Base-by-base conservation (phyloP, 2,888 invertebrate species). In the Merodon equestris region DNA sequence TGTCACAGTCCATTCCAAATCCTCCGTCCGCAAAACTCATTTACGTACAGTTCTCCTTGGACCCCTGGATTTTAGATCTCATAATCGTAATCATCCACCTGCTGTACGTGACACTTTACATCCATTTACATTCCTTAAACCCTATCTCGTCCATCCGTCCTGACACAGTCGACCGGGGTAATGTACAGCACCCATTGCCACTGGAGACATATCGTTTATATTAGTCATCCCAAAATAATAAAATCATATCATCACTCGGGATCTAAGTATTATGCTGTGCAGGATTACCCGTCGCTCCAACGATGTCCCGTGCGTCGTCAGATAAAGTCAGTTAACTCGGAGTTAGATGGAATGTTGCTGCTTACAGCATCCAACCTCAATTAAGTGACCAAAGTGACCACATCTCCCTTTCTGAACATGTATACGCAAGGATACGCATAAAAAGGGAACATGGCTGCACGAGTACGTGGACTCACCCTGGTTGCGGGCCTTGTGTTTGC, bases 321-420 rank as follows among this genome's bases (percentile, higher is more conserved):
- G 44, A 63, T 74, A 63, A 70, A 63, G 68, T 57, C 51, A 61
- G 19, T 2, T 7, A 27, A 27, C 27, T 27, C 7, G 27, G 40
- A 56, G 61, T 27, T 1, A 40, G 57, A 17, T 38, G 53, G 40
- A 19, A 51, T 9, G 17, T 17, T 44, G 58, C 14, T 54, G 47
- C 40, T 48, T 47, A 13, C 42, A 67, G 14, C 9, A 53, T 74
- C 68, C 45, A 54, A 75, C 63, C 60, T 50, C 71, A 71, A 60
- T 71, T 76, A 75, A 68, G 71, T 76, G 54, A 64, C 50, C 76
- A 44, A 60, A 42, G 71, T 15, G 14, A 63, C 47, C 34, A 54
- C n/a, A 27, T 42, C 10, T 54, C 53, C 53, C 70, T 58, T 38
- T 40, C 1, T 13, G 42, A 48, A 19, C 44, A 18, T 44, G 47